A percentile compares a stretch with the other conserved stretches of the same genome.
Conservation (phyloP, 1,140 invertebrate species). For the Zaprionus capensis region DNA sequence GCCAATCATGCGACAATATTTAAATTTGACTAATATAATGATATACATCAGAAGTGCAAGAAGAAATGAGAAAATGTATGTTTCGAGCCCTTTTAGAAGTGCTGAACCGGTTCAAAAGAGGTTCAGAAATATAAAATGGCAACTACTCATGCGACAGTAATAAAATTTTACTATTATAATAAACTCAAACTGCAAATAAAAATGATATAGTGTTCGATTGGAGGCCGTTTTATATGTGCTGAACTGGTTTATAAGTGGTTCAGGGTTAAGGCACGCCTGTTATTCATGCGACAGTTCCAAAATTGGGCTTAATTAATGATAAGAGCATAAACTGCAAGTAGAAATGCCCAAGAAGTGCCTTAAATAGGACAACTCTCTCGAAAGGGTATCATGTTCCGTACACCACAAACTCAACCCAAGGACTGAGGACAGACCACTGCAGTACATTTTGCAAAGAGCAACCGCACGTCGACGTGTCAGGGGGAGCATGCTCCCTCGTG, state of each 20-base stretch:
- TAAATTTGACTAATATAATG: not conserved
- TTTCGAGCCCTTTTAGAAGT: not conserved
- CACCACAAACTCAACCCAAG: not conserved
- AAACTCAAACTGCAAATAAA: not conserved
- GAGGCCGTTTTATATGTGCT: not conserved
- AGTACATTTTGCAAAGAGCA: not conserved
- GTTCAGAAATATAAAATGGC: not conserved
- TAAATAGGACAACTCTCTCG: not conserved
- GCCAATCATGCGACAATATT: not conserved
- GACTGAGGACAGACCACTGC: not conserved
- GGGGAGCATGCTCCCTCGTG: conserved; percentile 12
- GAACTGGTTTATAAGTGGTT: not conserved
- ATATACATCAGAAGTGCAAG: not conserved
- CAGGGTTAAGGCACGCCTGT: not conserved
- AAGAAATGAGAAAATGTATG: too few relatives aligned
- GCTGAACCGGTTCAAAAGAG: not conserved
- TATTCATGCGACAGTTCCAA: too few relatives aligned
- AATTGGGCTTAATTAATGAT: too few relatives aligned
- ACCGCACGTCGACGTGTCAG: conserved; percentile 7
- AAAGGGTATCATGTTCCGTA: not conserved
- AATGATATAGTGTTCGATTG: not conserved
- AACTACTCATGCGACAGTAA: not conserved
- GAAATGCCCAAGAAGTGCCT: not conserved
- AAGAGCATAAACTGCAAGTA: not conserved
- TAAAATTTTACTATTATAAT: not conserved